Evolutionary conservation across 2,797 vertebrate species (phyloP).

Genomic region (Rhinella marina): DNA sequence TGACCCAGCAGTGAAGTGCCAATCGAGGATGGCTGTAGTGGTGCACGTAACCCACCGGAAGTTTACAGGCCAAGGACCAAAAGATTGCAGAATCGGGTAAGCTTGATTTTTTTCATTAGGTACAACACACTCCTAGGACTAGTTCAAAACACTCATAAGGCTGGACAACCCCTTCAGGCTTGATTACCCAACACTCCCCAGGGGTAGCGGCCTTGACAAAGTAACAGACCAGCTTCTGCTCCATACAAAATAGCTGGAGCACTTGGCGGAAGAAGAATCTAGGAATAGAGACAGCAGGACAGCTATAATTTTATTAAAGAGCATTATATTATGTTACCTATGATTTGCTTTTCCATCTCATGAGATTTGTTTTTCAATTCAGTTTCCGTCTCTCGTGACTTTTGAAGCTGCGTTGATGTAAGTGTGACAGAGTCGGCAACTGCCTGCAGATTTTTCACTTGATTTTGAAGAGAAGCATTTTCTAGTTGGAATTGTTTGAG

Average conservation of each 20-base stretch:
- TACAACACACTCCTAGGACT: too few species aligned
- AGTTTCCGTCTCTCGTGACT: conserved; percentile 69
- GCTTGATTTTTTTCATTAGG: too few species aligned
- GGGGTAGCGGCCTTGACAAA: not conserved
- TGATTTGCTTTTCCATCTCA: conserved; percentile 72
- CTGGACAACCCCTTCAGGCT: not conserved
- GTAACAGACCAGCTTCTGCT: not conserved
- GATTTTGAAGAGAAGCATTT: conserved; percentile 72
- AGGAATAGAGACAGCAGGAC: not conserved
- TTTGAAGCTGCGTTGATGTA: conserved; percentile 74
- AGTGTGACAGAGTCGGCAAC: conserved; percentile 68
- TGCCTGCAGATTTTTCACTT: conserved; percentile 70
- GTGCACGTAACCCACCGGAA: too few species aligned
- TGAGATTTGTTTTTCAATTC: conserved; percentile 73
- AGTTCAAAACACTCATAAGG: too few species aligned
- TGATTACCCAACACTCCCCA: not conserved
- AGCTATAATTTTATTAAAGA: not conserved
- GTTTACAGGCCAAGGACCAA: too few species aligned
- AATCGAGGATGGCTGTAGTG: too few species aligned
- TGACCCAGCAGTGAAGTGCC: too few species aligned
- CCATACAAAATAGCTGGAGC: not conserved
- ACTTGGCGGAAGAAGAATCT: not conserved
- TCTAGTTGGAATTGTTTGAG: conserved; percentile 69
- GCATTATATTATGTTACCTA: conserved; percentile 69
- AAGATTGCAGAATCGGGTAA: too few species aligned